Percentiles rank a stretch among this genome's conserved stretches.
Evolutionary conservation across 2,888 invertebrate genomes (phyloP).

Genomic region (Odontomyia ornata): DNA sequence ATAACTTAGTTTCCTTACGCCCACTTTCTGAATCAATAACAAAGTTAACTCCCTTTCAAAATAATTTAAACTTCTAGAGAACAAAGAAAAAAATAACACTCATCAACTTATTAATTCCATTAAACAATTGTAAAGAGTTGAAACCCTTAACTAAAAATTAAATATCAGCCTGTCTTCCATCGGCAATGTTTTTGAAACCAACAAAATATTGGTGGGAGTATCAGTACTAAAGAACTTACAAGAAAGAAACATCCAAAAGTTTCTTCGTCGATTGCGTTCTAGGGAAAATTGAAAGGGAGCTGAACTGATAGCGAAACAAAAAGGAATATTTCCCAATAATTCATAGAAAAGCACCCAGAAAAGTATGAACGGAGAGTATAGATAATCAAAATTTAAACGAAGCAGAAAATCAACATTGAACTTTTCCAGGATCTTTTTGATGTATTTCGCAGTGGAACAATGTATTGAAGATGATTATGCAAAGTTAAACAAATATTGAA

Average conservation of each 20-base stretch:
- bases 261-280: too few relatives aligned
- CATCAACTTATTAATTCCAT: conserved; percentile 1
- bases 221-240: not conserved
- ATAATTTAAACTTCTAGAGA: not conserved
- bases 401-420: conserved; percentile 27
- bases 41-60: too few relatives aligned
- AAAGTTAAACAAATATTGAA: too few relatives aligned
- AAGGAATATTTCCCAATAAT: not conserved
- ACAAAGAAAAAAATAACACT: not conserved
- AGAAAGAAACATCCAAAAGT: not conserved
- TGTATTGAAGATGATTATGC: too few relatives aligned
- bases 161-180: not conserved
- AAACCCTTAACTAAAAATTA: not conserved
- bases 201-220: not conserved
- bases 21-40: too few relatives aligned
- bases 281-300: not conserved
- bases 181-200: not conserved
- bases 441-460: not conserved
- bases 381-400: conserved; percentile 36
- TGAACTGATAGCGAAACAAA: not conserved
- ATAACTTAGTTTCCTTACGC: too few relatives aligned
- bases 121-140: not conserved
- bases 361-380: not conserved
- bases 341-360: not conserved
- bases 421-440: conserved; percentile 8